Base-by-base conservation (phyloP, 2,797 vertebrate genomes). In the Pteropus rufus region DNA sequence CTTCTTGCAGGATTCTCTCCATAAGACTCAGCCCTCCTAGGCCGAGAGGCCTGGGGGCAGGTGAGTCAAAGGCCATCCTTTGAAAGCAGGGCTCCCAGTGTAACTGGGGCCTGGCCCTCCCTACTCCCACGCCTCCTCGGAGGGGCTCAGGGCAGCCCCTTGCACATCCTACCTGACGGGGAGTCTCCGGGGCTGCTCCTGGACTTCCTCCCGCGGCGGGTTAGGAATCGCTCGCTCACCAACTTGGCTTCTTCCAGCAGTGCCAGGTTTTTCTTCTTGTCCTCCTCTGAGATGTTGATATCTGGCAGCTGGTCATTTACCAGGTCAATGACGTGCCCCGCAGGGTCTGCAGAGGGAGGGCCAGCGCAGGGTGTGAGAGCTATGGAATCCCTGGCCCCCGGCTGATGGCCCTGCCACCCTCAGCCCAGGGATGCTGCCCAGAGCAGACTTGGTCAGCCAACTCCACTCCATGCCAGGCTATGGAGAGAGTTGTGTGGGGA, bases 201-300 rank as follows among this genome's bases (percentile, higher is more conserved):
- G 75, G 99, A 99, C 80, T 99, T 99, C 16, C 99, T 99, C 34
- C 99, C 99, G 2, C 99, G 99, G 23, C 99, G 99, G 10, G 98
- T 99, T 87, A 99, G 98, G 97, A 99, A 99, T 52, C 99, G 99
- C 97, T 99, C 99, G 0, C 99, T 99, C 98, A 99, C 99, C 98
- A 98, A 99, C 98, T 99, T 99, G 87, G 99, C 99, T 98, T 99
- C 99, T 98, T 99, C 99, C 62, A 99, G 98, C 77, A 99, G 98
- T 41, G 99, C 99, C 95, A 99, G 98, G 97, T 99, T 99, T 98
- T 99, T 99, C 98, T 99, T 99, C 80, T 99, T 99, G 95, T 99
- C 99, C 96, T 99, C 99, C 62, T 99, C 99, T 26, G 99, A 99
- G 95, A 99, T 99, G 98, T 98, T 98, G 97, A 99, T 98, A 72